Conservation (phyloP, 1,140 invertebrate genomes). For the Aphaenogaster rudis region DNA sequence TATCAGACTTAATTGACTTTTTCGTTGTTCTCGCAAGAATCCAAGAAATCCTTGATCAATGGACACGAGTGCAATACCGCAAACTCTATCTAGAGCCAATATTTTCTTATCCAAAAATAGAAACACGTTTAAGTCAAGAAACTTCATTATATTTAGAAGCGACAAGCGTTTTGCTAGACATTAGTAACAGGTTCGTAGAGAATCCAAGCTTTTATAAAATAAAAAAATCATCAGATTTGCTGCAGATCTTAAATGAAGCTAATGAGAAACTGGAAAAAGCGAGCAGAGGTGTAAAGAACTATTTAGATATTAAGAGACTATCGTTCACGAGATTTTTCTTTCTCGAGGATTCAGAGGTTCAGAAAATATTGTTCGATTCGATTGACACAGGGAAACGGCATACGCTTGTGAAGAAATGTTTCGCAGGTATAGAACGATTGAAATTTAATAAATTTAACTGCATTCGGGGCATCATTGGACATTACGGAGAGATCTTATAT, state of each 20-base stretch:
- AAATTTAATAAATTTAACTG: constrained; percentile 83
- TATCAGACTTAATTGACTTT: constrained; percentile 88
- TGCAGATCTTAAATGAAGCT: constrained; percentile 86
- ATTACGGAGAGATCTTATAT: constrained; percentile 88
- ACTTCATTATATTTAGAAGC: constrained; percentile 83
- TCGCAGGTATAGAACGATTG: constrained; percentile 83
- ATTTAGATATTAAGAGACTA: constrained; percentile 92
- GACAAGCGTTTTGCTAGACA: constrained; percentile 64
- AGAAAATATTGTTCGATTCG: constrained; percentile 91
- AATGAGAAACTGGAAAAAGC: constrained; percentile 87
- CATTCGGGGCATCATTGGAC: constrained; percentile 89
- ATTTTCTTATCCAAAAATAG: constrained; percentile 90
- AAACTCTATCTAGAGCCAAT: constrained; percentile 89
- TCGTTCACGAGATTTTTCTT: constrained; percentile 96
- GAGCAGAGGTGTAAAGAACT: constrained; percentile 89
- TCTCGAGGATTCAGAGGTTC: constrained; percentile 94
- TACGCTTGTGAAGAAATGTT: constrained; percentile 89
- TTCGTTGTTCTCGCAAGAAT: constrained; percentile 87
- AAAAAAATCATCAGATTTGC: constrained; percentile 85
- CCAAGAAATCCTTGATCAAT: constrained; percentile 88
- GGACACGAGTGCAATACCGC: constrained; percentile 88
- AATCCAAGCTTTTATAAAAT: constrained; percentile 87
- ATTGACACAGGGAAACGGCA: constrained; percentile 83
- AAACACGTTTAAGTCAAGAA: constrained; percentile 89
- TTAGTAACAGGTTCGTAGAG: constrained; percentile 85